Base-by-base conservation (phyloP, 2,797 vertebrate species). In the Hephaestus fuliginosus region DNA sequence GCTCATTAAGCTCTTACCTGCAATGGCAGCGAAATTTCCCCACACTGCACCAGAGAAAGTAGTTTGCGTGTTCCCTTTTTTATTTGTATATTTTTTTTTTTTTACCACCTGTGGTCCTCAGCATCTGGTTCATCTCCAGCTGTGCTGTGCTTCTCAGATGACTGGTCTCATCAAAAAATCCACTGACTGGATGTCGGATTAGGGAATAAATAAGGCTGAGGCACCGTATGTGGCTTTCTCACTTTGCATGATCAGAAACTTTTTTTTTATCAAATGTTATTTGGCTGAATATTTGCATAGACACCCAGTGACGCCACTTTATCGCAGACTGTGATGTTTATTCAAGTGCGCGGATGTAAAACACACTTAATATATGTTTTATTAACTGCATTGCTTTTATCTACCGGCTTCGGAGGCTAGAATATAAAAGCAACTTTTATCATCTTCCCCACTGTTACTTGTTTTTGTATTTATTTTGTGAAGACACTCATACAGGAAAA, bases 271-370 rank as follows among this genome's bases (percentile, higher is more conserved):
- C 68, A 0, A n/a, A 57, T 33, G 25, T 56, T 62, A 70, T 81
- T 74, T 72, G 74, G 44, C 74, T 85, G 22, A 65, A 74, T 60
- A 81, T 93, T 94, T 92, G 81, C 89, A 89, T 91, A 43, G 39
- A 36, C 61, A 43, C n/a, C 28, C 14, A 13, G 75, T 64, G 72
- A 74, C 51, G 15, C 41, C 4, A 67, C 74, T 83, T 82, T 28
- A 83, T 72, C 52, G 56, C 56, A 11, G 25, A 22, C 2, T 22
- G 1, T 71, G 81, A 70, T 25, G 2, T 53, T 67, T 39, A 46
- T 56, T 46, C 13, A 43, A 48, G 30, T 18, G 5, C 46, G 39
- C 25, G 36, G 25, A 25, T 68, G 46, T 63, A 15, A 46, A 52
- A 52, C 39, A n/a, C 46, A 25, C 20, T 41, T 20, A 30, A 20